Conservation (phyloP, 2,888 invertebrate genomes). For the Drosophila aldrichi region DNA sequence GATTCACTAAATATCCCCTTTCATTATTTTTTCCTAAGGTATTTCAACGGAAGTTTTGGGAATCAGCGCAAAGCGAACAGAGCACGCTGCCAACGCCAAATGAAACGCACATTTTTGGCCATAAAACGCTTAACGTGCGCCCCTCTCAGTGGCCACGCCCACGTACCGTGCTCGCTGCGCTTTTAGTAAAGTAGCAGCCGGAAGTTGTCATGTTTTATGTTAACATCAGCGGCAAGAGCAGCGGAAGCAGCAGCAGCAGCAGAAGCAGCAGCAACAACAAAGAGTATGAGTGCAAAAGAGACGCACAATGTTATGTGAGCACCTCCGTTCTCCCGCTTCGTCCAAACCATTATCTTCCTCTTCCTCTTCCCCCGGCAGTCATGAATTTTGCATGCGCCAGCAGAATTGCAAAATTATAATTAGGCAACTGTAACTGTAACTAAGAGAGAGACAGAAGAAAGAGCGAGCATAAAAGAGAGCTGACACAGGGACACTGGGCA, state of each 20-base stretch:
- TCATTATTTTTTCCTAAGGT: background rate
- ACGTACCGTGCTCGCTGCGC: constrained; percentile 8
- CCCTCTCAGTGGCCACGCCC: background rate
- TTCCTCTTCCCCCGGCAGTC: constrained; percentile 11
- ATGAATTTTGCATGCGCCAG: constrained; percentile 80
- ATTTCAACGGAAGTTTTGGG: constrained; percentile 54
- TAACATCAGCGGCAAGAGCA: constrained; percentile 52
- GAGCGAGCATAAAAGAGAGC: background rate
- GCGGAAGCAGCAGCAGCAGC: constrained; percentile 49
- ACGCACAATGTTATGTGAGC: constrained; percentile 23
- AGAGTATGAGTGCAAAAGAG: background rate
- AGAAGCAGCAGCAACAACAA: constrained; percentile 9
- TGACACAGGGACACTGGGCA: constrained; percentile 29
- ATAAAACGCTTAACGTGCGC: constrained; percentile 73
- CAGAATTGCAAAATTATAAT: constrained; percentile 79
- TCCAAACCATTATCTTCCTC: background rate
- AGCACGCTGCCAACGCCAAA: constrained; percentile 44
- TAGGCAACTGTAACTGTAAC: constrained; percentile 61
- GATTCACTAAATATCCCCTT: background rate
- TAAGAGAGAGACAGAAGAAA: background rate
- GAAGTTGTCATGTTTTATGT: constrained; percentile 79
- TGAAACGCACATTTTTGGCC: constrained; percentile 73
- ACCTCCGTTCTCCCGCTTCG: background rate
- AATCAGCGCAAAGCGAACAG: constrained; percentile 65
- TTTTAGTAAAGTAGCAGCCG: constrained; percentile 44